These are phyloP conservation scores for Turdus rufiventris DNA, from an alignment of 2,113 vertebrate species.

Conservation along the genomic window DNA sequence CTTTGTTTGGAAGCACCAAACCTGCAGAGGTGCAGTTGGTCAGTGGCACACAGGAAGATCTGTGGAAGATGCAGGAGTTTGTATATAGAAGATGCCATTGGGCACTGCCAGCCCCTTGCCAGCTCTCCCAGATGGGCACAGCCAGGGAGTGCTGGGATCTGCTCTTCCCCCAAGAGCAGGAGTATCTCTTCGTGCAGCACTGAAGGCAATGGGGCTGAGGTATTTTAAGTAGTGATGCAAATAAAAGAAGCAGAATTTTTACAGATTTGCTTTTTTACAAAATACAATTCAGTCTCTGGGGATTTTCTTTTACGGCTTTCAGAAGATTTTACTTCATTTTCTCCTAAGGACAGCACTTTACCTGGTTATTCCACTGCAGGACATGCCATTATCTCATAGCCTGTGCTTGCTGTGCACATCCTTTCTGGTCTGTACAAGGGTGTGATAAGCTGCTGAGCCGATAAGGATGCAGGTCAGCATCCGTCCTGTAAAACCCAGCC, in stretches of 20 bases:
- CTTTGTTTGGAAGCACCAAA: not conserved
- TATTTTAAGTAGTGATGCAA: not conserved
- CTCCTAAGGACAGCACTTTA: not conserved
- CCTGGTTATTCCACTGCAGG: not conserved
- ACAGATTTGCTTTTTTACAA: not conserved
- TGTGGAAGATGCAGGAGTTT: not conserved
- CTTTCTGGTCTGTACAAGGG: not conserved
- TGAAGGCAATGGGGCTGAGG: fast-evolving
- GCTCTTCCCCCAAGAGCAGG: not conserved
- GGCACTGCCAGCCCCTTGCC: not conserved
- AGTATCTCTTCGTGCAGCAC: not conserved
- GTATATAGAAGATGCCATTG: not conserved
- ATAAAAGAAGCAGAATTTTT: not conserved
- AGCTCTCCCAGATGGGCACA: not conserved
- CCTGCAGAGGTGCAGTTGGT: not conserved
- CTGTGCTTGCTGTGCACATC: not conserved
- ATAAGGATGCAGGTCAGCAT: not conserved
- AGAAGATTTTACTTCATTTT: not conserved
- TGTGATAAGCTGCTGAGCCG: slow-evolving; percentile 1
- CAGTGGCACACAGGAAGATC: not conserved
- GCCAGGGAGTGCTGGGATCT: not conserved
- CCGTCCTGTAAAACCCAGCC: not conserved
- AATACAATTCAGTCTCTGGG: not conserved
- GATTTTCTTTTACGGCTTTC: not conserved
- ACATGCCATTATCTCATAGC: not conserved